Percentiles rank a stretch among this genome's conserved stretches.
Conservation (phyloP, 2,797 vertebrate genomes). For the Phoebastria nigripes region DNA sequence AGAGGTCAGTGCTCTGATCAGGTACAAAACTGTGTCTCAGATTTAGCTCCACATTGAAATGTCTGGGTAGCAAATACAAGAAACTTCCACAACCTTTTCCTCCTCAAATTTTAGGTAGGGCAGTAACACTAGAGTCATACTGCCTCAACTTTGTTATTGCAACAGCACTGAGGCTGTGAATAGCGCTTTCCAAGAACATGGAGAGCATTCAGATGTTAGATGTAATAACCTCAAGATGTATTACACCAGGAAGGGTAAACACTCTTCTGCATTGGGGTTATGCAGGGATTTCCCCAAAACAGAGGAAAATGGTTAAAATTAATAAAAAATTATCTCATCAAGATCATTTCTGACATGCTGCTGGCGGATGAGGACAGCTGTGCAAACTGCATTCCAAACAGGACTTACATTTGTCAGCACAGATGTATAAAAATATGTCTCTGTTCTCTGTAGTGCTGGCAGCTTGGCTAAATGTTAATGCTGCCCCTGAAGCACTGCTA, state of each 20-base stretch:
- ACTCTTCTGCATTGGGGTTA: not conserved
- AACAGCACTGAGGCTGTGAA: not conserved
- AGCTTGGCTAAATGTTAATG: slow-evolving; percentile 6
- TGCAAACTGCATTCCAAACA: slow-evolving; percentile 16
- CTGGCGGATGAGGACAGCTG: slow-evolving; percentile 4
- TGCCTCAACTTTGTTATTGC: not conserved
- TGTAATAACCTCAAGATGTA: not conserved
- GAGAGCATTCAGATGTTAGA: not conserved
- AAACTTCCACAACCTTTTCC: not conserved
- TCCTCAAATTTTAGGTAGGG: not conserved
- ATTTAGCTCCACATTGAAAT: not conserved
- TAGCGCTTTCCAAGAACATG: not conserved
- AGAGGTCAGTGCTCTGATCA: not conserved
- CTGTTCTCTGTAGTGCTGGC: not conserved
- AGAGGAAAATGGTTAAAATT: not conserved
- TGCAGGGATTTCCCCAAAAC: not conserved
- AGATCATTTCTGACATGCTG: not conserved
- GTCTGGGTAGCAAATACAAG: not conserved
- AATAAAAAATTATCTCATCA: not conserved
- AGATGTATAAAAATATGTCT: not conserved
- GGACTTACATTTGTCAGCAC: slow-evolving; percentile 21
- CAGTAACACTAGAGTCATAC: not conserved
- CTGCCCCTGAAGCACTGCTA: not conserved
- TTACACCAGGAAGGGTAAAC: not conserved
- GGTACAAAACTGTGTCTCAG: not conserved